Base-by-base conservation (phyloP, 2,888 invertebrate species). In the Hermodice carunculata region DNA sequence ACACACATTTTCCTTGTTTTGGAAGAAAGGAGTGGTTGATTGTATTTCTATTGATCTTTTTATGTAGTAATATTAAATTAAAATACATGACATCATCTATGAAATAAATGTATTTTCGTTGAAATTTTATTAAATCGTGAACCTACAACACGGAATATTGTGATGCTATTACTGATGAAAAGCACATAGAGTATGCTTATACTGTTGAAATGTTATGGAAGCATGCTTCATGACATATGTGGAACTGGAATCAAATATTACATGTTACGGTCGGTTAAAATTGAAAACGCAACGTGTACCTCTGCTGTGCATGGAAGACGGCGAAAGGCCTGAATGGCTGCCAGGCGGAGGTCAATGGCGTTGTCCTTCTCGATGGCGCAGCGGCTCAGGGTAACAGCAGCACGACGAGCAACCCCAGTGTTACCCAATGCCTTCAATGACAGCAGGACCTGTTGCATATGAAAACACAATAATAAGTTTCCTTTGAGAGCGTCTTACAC, bases 401-500 rank as follows among this genome's bases (percentile, higher is more conserved):
- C 53, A n/a, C 74, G 70, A 32, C 91, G 89, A 0, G 92, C 88
- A 40, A 34, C 52, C 1, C 96, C 96, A 73, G 94, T 92, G 83
- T 96, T 97, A 22, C 95, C 94, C 3, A 96, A 85, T 0, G 95
- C 93, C 87, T 96, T 95, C 22, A 96, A 88, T 11, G 92, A 90
- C 73, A 94, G 89, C 67, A 94, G 28, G 14, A 52, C 46, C 42
- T 29, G 52, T 1, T 28, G 11, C 37, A 14, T 14, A 8, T 14
- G 17, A 14, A 37, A 37, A 37, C 37, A 14, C 17, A 37, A 37
- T 14, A 37, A 37, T 37, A 37, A 37, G 17, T 37, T 14, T 14
- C 37, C 37, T 14, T 11, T 37, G 17, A 37, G 8, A 14, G 37
- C 37, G n/a, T n/a, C n/a, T n/a, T n/a, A n/a, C n/a, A n/a, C n/a